Conservation (phyloP, 1,140 invertebrate species). For the Wiebesia pumilae region DNA sequence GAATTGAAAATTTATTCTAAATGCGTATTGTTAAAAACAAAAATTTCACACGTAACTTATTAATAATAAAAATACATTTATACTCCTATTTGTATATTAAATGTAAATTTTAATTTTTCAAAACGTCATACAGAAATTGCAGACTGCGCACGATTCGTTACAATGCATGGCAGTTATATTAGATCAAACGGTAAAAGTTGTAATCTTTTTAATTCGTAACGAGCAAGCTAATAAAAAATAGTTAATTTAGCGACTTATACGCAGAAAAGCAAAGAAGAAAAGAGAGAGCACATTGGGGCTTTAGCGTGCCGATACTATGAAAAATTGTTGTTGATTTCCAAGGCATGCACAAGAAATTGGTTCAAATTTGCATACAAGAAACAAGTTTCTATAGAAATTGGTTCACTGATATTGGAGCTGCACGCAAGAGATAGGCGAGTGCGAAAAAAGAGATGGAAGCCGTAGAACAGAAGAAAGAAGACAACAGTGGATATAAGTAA, state of each 20-base stretch:
- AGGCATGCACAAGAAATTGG: slow-evolving; percentile 6
- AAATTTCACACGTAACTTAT: too few species aligned
- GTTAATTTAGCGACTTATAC: background rate
- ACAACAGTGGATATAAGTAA: background rate
- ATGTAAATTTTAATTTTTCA: too few species aligned
- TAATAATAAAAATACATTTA: too few species aligned
- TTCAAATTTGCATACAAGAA: background rate
- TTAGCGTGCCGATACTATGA: background rate
- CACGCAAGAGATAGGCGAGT: background rate
- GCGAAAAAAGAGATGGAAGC: background rate
- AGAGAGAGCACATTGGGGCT: background rate
- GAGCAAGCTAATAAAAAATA: background rate
- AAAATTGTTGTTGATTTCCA: background rate
- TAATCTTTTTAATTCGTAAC: background rate
- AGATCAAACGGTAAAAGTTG: background rate
- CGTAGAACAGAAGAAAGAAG: background rate
- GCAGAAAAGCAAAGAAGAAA: background rate
- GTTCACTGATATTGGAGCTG: background rate
- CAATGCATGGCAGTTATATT: background rate
- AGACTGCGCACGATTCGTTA: background rate
- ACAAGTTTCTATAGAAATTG: background rate
- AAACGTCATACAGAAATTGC: background rate
- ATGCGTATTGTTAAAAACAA: too few species aligned
- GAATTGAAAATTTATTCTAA: too few species aligned
- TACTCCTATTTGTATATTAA: too few species aligned